Percentiles rank a stretch among this genome's conserved stretches.
These are phyloP conservation scores for Paracanthobrama guichenoti DNA, from an alignment of 2,113 vertebrate species.

Conservation along the genomic window DNA sequence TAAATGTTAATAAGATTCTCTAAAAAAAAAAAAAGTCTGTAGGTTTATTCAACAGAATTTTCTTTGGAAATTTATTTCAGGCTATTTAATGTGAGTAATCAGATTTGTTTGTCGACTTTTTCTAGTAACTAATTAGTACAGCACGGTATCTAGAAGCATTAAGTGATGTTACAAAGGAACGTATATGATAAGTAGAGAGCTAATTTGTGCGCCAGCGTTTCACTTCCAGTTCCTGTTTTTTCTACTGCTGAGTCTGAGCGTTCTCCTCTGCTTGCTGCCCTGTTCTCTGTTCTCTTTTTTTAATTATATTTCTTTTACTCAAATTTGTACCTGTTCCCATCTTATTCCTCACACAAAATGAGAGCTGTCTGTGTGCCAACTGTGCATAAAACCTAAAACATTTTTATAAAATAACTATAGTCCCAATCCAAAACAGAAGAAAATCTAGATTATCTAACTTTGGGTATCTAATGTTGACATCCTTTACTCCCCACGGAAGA, in stretches of 20 bases:
- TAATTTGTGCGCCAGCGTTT: conserved; percentile 12
- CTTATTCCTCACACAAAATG: not conserved
- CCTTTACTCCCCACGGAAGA: not conserved
- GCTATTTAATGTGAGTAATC: conserved; percentile 22
- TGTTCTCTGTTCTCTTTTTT: not conserved
- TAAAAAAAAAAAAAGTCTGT: not conserved
- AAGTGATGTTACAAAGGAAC: not conserved
- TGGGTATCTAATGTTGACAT: not conserved
- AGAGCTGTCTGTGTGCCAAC: conserved; percentile 16
- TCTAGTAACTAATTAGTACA: not conserved
- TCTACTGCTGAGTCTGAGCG: not conserved
- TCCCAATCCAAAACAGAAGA: not conserved
- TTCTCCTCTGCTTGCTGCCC: not conserved
- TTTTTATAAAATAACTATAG: too few species aligned
- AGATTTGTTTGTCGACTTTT: not conserved
- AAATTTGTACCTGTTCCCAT: not conserved
- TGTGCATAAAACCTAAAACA: not conserved
- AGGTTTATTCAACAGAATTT: not conserved
- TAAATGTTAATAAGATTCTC: conserved; percentile 43
- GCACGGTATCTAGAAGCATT: not conserved
- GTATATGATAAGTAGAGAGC: not conserved
- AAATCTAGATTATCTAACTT: not conserved
- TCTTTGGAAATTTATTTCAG: not conserved
- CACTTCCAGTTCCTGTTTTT: not conserved
- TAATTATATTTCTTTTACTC: not conserved